Evolutionary conservation across 2,888 invertebrate species (phyloP), one percentile per base, ranked within the genome.

Genomic region (Drosophila atripex): DNA sequence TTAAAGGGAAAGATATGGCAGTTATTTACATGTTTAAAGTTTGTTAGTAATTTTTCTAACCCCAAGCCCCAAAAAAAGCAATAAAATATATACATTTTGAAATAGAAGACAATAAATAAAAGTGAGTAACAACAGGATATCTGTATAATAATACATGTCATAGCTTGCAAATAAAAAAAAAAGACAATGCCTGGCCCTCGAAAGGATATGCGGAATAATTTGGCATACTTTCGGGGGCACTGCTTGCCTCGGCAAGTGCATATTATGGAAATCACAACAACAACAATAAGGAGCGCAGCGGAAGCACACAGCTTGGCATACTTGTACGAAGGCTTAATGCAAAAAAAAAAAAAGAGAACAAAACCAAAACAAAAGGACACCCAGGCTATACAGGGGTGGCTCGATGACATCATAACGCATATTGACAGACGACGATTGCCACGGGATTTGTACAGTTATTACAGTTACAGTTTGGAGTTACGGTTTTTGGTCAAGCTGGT

Each of bases 341-440:
- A 43, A 56, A 50, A 68, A 25, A 39, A 39, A 59, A 38, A 55
- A 14, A 9, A 3, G 35, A 35, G 25, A 45, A 51, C 65, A 63
- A 50, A 63, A 50, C 43, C 43, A 63, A 30, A 59, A 49, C 16
- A 43, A 51, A 51, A 51, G 63, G 38, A 64, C 35, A 39, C 45
- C 30, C 49, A 55, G 28, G 28, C 12, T 43, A 47, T 43, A 47
- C 18, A 43, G 58, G 49, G 58, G 58, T 57, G 63, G 47, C 23
- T 39, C 63, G 69, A 70, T 86, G 80, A 80, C 84, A 86, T 86
- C 77, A 80, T 86, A 53, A 50, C 45, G 38, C 55, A 50, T 74
- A 71, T 69, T 71, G 63, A 53, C 45, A 50, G 46, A 32, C 45
- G 46, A 35, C 23, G 21, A 38, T 21, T 35, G 38, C 51, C 8